Evolutionary conservation across 2,888 invertebrate species (phyloP).

Genomic region (Limnephilus marmoratus): DNA sequence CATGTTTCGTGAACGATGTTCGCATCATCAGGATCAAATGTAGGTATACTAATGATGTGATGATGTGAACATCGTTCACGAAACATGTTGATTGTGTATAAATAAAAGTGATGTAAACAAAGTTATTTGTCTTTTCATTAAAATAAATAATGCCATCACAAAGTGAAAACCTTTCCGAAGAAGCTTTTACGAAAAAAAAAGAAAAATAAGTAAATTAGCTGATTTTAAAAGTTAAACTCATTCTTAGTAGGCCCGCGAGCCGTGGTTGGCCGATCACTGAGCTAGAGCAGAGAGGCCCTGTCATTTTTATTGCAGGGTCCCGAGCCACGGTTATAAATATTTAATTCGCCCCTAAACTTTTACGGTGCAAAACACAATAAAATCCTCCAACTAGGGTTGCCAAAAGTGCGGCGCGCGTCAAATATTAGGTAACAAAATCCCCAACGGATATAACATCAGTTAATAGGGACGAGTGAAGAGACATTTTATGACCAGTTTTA

Average conservation of each 20-base stretch:
- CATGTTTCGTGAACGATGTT: no score
- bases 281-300: slow-evolving; percentile 22
- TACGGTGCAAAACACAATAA: slow-evolving; percentile 61
- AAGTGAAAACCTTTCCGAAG: no score
- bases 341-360: slow-evolving; percentile 63
- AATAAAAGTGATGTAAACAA: no score
- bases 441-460: slow-evolving; percentile 46
- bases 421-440: slow-evolving; percentile 40
- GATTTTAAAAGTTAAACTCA: neutral
- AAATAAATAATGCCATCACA: no score
- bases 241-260: neutral
- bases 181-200: no score
- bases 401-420: slow-evolving; percentile 41
- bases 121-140: no score
- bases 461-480: slow-evolving; percentile 25
- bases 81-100: no score
- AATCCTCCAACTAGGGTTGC: slow-evolving; percentile 47
- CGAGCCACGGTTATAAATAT: slow-evolving; percentile 62
- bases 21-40: no score
- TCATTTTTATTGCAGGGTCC: slow-evolving; percentile 49
- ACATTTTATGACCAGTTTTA: slow-evolving; percentile 41
- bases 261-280: neutral
- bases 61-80: no score
- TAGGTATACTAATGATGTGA: no score
- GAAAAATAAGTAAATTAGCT: neutral